Base-by-base conservation (phyloP, 2,797 vertebrate genomes). In the Arnoldichthys spilopterus region DNA sequence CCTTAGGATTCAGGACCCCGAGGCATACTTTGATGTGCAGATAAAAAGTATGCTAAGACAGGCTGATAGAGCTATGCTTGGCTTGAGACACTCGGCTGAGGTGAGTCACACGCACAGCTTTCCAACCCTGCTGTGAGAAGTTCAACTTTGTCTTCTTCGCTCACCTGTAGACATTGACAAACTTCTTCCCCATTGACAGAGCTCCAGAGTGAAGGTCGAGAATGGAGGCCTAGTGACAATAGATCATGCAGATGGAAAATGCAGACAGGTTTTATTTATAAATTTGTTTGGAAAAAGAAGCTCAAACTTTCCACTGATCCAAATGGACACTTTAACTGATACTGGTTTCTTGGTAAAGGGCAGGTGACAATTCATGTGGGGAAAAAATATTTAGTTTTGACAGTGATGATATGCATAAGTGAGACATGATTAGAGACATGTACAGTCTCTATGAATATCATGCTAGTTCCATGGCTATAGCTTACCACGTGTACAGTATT, bases 91-190 rank as follows among this genome's bases (percentile, higher is more conserved):
- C 11, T 61, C 45, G 53, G 22, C 43, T 49, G 49, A 73, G 62
- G 1, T 51, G 49, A 73, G 63, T 54, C 66, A 54, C 45, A 53
- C 64, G 64, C 12, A 54, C 6, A 13, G 26, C 20, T 40, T 78
- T 37, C n/a, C 9, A n/a, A 26, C n/a, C 18, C 6, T 40, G 40
- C 18, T n/a, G 20, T n/a, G 6, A 15, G 8, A 67, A 7, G n/a
- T n/a, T 62, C 15, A 18, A 28, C 70, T 73, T 16, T 76, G 4
- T 49, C 18, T 4, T 8, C 4, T 75, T 71, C 43, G 71, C 91
- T 91, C 88, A 99, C 98, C 95, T 97, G 93, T 98, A 98, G 76
- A 99, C 92, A 86, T 98, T 98, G 56, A 99, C 96, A 89, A 99
- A 99, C 88, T 98, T 96, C 81, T 95, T 96, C 11, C 98, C 97